Evolutionary conservation across 2,113 vertebrate genomes (phyloP).

Genomic region (Chauna torquata): DNA sequence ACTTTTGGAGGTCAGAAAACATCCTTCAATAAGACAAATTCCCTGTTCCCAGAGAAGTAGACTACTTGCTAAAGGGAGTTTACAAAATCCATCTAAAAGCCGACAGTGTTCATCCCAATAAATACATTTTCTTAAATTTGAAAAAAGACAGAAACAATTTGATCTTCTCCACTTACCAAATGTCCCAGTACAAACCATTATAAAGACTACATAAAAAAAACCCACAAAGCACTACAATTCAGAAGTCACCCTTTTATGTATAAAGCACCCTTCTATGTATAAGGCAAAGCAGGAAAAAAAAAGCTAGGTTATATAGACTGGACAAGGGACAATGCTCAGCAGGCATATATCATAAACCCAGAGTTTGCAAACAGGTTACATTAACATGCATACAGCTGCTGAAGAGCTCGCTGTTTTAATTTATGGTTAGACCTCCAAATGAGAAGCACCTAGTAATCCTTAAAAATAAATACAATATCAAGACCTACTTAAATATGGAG

Average conservation of each 20-base stretch:
- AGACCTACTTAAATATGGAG: background rate
- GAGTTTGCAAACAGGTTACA: background rate
- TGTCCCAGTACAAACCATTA: background rate
- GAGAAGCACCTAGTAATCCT: background rate
- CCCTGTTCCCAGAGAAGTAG: background rate
- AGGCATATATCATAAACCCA: accelerated
- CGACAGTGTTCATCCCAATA: background rate
- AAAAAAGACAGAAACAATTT: background rate
- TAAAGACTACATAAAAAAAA: background rate
- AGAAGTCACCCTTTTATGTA: background rate
- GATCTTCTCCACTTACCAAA: background rate
- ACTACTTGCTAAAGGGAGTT: background rate
- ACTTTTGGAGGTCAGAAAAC: background rate
- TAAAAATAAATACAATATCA: background rate
- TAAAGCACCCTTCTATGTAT: background rate
- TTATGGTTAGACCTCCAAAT: background rate
- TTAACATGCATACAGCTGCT: background rate
- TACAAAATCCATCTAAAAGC: background rate
- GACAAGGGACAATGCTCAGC: background rate
- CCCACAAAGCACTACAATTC: background rate
- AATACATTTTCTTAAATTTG: background rate
- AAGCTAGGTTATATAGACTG: background rate
- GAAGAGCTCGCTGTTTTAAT: background rate
- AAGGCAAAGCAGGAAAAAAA: background rate
- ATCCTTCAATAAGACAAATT: background rate